phyloP scores from a whole-genome alignment of 2,113 vertebrate species.

The Tachysurus fulvidraco region DNA sequence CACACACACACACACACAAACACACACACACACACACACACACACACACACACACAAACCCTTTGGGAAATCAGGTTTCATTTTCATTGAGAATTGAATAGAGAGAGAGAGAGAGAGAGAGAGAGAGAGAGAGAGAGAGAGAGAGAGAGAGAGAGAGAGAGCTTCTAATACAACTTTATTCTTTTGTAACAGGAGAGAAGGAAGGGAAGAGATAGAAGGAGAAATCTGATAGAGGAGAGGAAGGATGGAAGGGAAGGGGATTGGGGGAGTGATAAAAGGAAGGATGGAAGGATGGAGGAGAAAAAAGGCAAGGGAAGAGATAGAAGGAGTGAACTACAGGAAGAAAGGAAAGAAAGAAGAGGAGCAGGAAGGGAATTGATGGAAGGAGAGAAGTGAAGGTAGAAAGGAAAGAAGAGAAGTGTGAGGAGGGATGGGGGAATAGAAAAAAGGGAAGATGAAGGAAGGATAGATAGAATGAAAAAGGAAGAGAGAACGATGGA shows the following conservation, averaged over 20 bases:
- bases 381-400: background rate
- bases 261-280: background rate
- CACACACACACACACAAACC: too few relatives aligned
- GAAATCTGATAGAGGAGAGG: background rate
- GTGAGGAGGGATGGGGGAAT: background rate
- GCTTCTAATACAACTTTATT: background rate
- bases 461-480: background rate
- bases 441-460: too few relatives aligned
- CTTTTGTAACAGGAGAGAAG: background rate
- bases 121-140: background rate
- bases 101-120: background rate
- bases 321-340: background rate
- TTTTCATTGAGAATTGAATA: background rate
- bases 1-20: background rate
- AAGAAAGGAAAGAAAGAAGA: background rate
- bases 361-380: background rate
- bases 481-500: background rate
- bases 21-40: conserved; percentile 10
- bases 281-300: background rate
- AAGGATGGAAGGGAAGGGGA: background rate
- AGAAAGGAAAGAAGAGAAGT: background rate
- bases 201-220: background rate
- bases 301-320: background rate
- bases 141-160: background rate
- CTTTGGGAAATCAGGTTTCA: conserved; percentile 5